Evolutionary conservation across 2,888 invertebrate species (phyloP).

Genomic region (Crepidodera aurea): DNA sequence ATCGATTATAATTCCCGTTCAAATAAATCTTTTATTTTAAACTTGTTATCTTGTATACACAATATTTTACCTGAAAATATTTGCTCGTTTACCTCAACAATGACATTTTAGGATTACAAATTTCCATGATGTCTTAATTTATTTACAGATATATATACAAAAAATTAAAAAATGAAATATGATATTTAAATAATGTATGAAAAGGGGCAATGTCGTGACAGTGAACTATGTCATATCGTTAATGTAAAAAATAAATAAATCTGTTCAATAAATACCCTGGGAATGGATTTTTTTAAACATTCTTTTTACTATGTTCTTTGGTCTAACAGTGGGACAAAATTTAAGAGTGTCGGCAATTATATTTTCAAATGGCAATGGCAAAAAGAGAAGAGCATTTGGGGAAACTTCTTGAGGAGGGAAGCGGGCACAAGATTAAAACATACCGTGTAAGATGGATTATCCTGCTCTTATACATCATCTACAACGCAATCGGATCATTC

Average conservation of each 20-base stretch:
- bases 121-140: constrained; percentile 9
- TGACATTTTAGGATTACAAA: too few relatives aligned
- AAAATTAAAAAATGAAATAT: background rate
- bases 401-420: background rate
- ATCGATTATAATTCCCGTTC: background rate
- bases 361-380: constrained; percentile 7
- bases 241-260: constrained; percentile 5
- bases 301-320: constrained; percentile 1
- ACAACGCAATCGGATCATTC: constrained; percentile 89
- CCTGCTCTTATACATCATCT: constrained; percentile 81
- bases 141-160: background rate
- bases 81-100: background rate
- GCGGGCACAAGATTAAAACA: constrained; percentile 2
- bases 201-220: background rate
- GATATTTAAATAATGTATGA: background rate
- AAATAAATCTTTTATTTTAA: background rate
- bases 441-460: constrained; percentile 79
- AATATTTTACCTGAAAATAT: constrained; percentile 5
- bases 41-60: background rate
- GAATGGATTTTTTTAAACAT: background rate
- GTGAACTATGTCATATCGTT: background rate
- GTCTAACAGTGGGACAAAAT: background rate
- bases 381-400: constrained; percentile 8
- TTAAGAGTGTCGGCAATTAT: background rate
- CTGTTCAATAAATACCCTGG: background rate